These are phyloP conservation scores for Myotis myotis DNA, from an alignment of 2,797 vertebrate genomes.

Conservation along the genomic window DNA sequence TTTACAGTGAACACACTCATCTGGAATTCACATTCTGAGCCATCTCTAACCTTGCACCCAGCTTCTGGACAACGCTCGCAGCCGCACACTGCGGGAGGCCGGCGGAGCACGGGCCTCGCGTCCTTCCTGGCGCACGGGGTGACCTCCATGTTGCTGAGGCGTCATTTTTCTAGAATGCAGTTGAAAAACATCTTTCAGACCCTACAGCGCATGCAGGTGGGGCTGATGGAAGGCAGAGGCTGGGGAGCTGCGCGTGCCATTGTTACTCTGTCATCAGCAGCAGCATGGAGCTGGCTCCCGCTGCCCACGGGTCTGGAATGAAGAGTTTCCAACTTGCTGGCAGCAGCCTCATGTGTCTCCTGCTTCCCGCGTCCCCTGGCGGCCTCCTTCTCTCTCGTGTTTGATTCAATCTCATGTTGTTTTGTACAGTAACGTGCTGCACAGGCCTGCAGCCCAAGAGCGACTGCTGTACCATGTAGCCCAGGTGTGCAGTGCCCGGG, in stretches of 20 bases:
- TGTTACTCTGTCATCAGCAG: background rate
- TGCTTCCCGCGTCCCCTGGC: no score
- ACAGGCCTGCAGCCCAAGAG: background rate
- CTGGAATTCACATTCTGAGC: conserved; percentile 41
- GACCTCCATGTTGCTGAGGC: background rate
- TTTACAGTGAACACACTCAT: background rate
- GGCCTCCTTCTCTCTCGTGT: no score
- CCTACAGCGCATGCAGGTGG: background rate
- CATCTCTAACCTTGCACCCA: conserved; percentile 32
- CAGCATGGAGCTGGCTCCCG: no score
- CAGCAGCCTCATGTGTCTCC: no score
- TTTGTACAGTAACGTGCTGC: no score
- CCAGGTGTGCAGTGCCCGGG: background rate
- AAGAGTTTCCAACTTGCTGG: background rate
- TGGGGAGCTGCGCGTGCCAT: background rate
- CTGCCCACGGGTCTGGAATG: background rate
- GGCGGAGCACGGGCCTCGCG: background rate
- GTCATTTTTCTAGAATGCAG: background rate
- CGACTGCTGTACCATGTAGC: background rate
- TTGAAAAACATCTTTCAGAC: background rate
- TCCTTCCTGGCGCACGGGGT: background rate
- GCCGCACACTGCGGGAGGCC: background rate
- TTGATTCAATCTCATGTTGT: no score
- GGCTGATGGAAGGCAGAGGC: background rate
- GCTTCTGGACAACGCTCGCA: conserved; percentile 36